Evolutionary conservation across 2,888 invertebrate species (phyloP).

Genomic region (Stenchaetothrips biformis): DNA sequence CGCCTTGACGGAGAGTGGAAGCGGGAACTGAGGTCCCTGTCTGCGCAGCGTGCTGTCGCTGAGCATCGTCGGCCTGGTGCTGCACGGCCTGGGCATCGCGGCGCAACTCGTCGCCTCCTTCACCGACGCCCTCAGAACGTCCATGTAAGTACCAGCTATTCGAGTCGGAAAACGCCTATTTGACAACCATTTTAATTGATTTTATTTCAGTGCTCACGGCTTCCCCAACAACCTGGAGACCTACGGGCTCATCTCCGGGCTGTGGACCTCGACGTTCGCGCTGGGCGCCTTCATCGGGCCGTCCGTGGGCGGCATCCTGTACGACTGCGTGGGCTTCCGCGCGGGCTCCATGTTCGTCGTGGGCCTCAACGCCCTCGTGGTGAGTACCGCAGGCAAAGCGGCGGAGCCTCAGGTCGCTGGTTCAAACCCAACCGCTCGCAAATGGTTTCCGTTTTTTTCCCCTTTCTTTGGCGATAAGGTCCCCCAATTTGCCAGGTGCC

Average conservation of each 20-base stretch:
- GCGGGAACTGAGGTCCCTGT: neutral
- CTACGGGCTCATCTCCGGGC: conserved; percentile 81
- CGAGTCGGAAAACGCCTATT: neutral
- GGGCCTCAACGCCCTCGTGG: conserved; percentile 60
- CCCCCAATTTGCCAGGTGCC: neutral
- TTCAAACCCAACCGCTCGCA: no score
- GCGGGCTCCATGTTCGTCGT: conserved; percentile 67
- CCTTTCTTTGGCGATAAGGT: no score
- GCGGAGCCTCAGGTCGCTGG: neutral
- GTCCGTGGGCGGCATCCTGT: conserved; percentile 66
- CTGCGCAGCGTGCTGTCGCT: conserved; percentile 59
- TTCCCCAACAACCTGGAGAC: conserved; percentile 82
- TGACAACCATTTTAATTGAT: conserved; percentile 26
- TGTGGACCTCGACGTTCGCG: conserved; percentile 87
- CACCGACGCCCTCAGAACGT: conserved; percentile 72
- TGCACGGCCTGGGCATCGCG: conserved; percentile 78
- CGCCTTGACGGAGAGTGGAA: conserved; percentile 26
- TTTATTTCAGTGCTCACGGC: conserved; percentile 57
- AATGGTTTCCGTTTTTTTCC: no score
- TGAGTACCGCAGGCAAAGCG: conserved; percentile 45
- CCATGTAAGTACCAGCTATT: conserved; percentile 60
- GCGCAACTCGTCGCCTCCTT: conserved; percentile 82
- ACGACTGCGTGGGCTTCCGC: conserved; percentile 67
- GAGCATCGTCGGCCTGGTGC: conserved; percentile 63
- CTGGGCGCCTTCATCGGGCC: conserved; percentile 83